A percentile compares a stretch with the other conserved stretches of the same genome.
Conservation (phyloP, 2,113 vertebrate species). For the Donacobius atricapilla region DNA sequence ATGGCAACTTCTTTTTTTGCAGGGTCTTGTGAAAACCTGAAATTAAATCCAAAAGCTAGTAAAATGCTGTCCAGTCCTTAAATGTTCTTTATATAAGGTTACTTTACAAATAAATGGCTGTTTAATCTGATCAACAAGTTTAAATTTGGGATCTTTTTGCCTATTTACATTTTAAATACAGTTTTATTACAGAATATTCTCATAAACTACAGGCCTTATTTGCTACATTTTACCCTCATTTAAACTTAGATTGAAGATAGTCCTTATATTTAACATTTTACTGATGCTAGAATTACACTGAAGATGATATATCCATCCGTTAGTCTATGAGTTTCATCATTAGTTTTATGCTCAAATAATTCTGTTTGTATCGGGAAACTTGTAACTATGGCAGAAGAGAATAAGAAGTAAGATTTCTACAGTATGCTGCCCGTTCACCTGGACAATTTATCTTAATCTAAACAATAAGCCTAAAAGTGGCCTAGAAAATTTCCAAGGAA, state of each 20-base stretch:
- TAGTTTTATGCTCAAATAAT: background rate
- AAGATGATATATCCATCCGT: accelerated
- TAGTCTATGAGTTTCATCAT: background rate
- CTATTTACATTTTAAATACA: background rate
- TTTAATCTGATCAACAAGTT: background rate
- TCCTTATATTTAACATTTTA: background rate
- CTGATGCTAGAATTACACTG: background rate
- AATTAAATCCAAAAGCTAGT: background rate
- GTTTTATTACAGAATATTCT: background rate
- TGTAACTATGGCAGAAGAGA: background rate
- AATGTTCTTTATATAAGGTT: background rate
- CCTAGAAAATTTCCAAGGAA: background rate
- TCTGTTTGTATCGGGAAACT: background rate
- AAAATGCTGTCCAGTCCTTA: background rate
- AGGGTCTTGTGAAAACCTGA: background rate
- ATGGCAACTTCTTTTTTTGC: background rate
- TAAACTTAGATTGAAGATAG: background rate
- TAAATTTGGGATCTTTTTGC: background rate
- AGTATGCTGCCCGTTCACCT: background rate
- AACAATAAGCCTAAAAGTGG: background rate
- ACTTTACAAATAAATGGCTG: background rate
- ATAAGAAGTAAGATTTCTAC: background rate
- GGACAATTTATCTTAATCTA: background rate
- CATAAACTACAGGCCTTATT: background rate
- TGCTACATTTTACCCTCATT: background rate